Conservation (phyloP, 2,797 vertebrate genomes). For the Meriones psammophilus region DNA sequence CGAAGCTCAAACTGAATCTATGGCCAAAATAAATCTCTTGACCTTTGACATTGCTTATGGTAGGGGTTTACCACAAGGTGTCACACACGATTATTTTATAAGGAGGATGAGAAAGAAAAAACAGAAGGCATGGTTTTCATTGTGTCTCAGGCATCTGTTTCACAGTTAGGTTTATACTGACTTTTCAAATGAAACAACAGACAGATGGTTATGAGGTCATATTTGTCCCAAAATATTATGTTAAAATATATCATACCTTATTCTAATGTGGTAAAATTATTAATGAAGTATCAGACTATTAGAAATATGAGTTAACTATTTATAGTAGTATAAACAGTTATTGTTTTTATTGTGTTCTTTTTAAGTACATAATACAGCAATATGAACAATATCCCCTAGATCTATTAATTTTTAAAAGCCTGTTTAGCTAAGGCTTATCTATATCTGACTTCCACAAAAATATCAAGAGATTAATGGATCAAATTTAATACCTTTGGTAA, state of each 20-base stretch:
- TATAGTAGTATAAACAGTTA: background rate
- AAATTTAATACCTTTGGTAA: conserved; percentile 5
- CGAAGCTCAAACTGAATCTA: background rate
- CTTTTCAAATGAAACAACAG: conserved; percentile 2
- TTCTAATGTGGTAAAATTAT: background rate
- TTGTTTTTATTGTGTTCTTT: background rate
- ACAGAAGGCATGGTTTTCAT: background rate
- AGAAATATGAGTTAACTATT: background rate
- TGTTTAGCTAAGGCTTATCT: background rate
- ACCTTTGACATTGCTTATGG: background rate
- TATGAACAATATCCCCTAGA: background rate
- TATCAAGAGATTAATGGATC: background rate
- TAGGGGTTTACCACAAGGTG: background rate
- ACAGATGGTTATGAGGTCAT: background rate
- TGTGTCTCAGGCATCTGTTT: background rate
- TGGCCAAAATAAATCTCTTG: background rate
- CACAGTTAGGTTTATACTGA: background rate
- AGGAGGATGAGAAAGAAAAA: background rate
- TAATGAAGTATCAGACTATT: background rate
- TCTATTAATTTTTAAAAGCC: background rate
- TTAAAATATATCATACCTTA: background rate
- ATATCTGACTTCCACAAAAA: background rate
- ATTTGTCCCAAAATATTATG: background rate
- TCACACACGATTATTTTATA: background rate
- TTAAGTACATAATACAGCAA: background rate